Conservation (phyloP, 2,113 vertebrate species). For the Actenoides hombroni region DNA sequence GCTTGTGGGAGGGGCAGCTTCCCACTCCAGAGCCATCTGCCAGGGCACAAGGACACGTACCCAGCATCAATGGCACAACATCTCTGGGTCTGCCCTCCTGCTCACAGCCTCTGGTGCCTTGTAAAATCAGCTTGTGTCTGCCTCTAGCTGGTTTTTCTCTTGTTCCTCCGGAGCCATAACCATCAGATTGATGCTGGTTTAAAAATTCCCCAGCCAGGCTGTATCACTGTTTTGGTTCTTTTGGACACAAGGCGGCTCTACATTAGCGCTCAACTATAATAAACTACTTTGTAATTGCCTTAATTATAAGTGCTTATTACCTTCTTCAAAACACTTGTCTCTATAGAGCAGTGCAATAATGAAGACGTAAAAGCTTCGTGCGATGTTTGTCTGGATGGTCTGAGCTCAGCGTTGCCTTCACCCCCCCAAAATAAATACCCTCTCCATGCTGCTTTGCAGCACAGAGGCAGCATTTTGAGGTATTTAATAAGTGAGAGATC, state of each 20-base stretch:
- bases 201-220: background rate
- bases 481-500: background rate
- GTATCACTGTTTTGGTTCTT: constrained; percentile 21
- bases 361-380: background rate
- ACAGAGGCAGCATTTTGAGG: background rate
- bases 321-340: constrained; percentile 64
- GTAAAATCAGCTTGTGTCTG: constrained; percentile 24
- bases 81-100: background rate
- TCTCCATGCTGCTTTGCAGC: background rate
- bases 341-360: constrained; percentile 20
- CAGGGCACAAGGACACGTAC: background rate
- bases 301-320: constrained; percentile 66
- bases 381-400: background rate
- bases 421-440: background rate
- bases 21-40: background rate
- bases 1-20: background rate
- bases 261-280: constrained; percentile 31
- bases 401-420: background rate
- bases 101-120: background rate
- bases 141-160: background rate
- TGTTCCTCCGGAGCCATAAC: constrained; percentile 31
- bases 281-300: constrained; percentile 65
- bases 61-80: background rate
- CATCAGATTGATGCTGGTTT: constrained; percentile 28
- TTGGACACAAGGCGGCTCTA: constrained; percentile 28